Conservation (phyloP, 2,113 vertebrate species). For the Sterrhoptilus dennistouni region DNA sequence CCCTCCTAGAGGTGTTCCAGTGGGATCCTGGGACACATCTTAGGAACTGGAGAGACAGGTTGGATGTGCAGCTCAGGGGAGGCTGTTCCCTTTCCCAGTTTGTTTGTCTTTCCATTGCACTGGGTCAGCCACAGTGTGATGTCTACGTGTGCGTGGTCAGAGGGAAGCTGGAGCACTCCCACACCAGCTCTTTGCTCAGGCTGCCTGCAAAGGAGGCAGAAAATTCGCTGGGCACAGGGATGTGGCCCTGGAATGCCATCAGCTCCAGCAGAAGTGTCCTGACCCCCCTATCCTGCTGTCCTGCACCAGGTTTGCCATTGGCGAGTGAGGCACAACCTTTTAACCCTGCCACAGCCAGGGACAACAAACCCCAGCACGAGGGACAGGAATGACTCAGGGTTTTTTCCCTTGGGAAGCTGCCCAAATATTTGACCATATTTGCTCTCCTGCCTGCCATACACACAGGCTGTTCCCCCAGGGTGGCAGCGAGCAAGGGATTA, state of each 20-base stretch:
- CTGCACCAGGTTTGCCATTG: rapidly evolving
- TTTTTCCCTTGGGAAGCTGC: slow-evolving; percentile 12
- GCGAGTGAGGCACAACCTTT: neutral
- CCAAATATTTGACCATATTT: slow-evolving; percentile 49
- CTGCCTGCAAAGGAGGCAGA: neutral
- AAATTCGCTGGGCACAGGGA: neutral
- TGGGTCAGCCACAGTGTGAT: neutral
- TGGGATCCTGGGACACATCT: neutral
- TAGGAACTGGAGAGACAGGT: neutral
- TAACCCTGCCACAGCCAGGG: rapidly evolving
- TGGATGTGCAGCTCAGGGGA: neutral
- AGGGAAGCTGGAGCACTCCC: neutral
- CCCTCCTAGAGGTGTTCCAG: neutral
- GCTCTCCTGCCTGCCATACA: neutral
- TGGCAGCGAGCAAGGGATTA: neutral
- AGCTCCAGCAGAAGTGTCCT: rapidly evolving
- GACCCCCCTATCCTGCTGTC: neutral
- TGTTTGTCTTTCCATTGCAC: neutral
- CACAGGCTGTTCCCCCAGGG: neutral
- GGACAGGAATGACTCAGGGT: neutral
- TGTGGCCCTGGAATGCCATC: rapidly evolving
- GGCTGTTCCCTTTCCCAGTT: neutral
- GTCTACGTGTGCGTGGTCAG: rapidly evolving
- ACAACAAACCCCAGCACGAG: neutral
- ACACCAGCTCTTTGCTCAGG: neutral